Percentiles rank a stretch among this genome's conserved stretches.
These are phyloP conservation scores for Spisula subtruncata DNA, from an alignment of 2,888 invertebrate species.

Conservation along the genomic window DNA sequence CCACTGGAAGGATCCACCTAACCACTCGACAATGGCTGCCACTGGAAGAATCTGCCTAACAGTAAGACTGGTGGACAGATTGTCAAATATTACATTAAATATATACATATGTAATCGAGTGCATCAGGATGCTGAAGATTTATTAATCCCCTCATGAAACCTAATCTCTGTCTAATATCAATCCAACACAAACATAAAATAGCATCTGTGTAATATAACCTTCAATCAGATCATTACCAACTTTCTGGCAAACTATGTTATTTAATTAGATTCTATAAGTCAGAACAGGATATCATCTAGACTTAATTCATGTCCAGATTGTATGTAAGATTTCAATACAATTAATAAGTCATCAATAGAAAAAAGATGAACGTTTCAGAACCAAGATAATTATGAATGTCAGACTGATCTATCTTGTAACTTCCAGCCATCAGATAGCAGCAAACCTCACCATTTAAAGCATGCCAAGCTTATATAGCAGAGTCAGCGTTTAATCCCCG, in stretches of 20 bases:
- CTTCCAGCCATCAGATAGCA: no score
- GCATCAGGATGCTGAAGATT: neutral
- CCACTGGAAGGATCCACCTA: no score
- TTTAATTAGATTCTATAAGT: conserved; percentile 4
- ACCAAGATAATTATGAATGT: neutral
- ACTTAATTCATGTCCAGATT: neutral
- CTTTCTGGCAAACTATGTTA: neutral
- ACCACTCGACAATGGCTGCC: no score
- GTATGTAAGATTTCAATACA: neutral
- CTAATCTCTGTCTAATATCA: neutral
- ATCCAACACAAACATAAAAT: neutral
- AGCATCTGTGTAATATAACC: neutral
- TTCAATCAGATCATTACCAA: neutral
- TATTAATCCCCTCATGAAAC: neutral
- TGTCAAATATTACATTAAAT: neutral
- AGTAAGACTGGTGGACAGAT: neutral
- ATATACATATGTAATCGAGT: conserved; percentile 12
- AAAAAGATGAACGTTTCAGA: neutral
- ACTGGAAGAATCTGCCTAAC: no score
- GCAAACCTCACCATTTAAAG: no score
- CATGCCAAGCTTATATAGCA: no score
- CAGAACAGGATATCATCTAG: neutral
- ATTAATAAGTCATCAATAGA: neutral
- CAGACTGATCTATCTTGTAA: no score
- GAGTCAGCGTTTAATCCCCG: no score